These are phyloP conservation scores for Euthynnus affinis DNA, from an alignment of 2,797 vertebrate species.

Conservation along the genomic window DNA sequence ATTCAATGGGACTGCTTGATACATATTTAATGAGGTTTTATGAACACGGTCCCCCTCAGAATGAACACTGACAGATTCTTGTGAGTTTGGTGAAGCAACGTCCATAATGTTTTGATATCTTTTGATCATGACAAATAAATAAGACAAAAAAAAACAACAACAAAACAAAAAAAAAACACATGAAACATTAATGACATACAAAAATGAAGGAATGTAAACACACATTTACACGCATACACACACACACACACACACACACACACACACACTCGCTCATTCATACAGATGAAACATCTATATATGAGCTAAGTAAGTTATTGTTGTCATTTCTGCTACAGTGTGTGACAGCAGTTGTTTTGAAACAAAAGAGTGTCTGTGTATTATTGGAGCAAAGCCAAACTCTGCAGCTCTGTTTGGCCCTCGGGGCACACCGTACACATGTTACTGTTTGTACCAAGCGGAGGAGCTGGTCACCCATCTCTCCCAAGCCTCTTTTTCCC, in stretches of 20 bases:
- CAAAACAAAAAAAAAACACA: conserved; percentile 22
- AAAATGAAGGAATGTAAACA: conserved; percentile 71
- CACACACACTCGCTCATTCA: conserved; percentile 30
- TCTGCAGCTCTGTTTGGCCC: conserved; percentile 59
- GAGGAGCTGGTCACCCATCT: conserved; percentile 29
- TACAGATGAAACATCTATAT: conserved; percentile 43
- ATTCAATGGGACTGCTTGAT: conserved; percentile 68
- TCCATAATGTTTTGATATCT: conserved; percentile 44
- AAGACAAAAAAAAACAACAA: conserved; percentile 47
- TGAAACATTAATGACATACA: conserved; percentile 41
- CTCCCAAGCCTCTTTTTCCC: conserved; percentile 33
- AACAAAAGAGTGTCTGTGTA: conserved; percentile 53
- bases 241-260: conserved; percentile 19
- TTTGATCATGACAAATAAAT: conserved; percentile 68
- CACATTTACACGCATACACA: conserved; percentile 21
- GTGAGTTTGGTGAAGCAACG: conserved; percentile 43
- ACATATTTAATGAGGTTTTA: conserved; percentile 69
- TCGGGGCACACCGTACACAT: conserved; percentile 37
- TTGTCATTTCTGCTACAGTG: conserved; percentile 67
- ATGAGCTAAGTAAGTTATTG: conserved; percentile 65
- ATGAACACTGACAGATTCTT: conserved; percentile 50
- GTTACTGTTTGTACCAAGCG: conserved; percentile 33
- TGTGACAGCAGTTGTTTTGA: conserved; percentile 61
- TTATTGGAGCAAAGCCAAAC: conserved; percentile 61
- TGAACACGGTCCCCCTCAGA: conserved; percentile 55